Percentiles rank a stretch among this genome's conserved stretches.
phyloP scores from a whole-genome alignment of 1,140 invertebrate species.

The Oncopeltus fasciatus region DNA sequence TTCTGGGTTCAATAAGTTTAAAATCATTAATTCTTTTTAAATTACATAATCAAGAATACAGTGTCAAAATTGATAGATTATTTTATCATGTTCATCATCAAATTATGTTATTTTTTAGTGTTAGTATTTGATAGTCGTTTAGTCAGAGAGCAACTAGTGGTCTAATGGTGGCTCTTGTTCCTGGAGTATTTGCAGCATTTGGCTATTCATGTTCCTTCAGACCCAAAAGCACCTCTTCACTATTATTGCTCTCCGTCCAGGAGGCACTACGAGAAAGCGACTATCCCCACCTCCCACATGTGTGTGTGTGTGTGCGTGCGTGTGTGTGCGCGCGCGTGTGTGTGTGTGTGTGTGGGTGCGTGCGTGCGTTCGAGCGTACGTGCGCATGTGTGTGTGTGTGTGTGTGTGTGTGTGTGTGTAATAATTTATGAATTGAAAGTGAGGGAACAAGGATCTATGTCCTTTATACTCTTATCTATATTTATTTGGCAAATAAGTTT shows the following conservation, averaged over 20 bases:
- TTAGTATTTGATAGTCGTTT: conserved; percentile 14
- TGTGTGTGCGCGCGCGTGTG: not conserved
- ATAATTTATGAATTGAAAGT: not conserved
- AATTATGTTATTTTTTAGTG: not conserved
- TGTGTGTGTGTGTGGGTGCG: not conserved
- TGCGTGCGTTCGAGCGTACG: too few relatives aligned
- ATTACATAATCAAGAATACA: not conserved
- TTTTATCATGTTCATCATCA: not conserved
- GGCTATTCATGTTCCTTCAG: too few relatives aligned
- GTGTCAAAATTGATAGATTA: not conserved
- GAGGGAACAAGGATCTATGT: not conserved
- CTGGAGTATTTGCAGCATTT: too few relatives aligned
- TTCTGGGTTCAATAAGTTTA: not conserved
- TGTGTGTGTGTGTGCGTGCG: not conserved
- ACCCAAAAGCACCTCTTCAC: not conserved
- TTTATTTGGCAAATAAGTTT: not conserved
- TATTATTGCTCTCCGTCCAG: conserved; percentile 9
- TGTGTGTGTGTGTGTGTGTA: not conserved
- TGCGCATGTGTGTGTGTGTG: not conserved
- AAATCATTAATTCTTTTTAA: not conserved
- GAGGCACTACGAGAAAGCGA: conserved; percentile 20
- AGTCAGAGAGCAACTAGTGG: conserved; percentile 4
- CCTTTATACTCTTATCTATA: not conserved
- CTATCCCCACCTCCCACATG: conserved; percentile 18
- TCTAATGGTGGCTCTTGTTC: not conserved